Conservation (phyloP, 1,140 invertebrate genomes). For the Zaprionus davidi region DNA sequence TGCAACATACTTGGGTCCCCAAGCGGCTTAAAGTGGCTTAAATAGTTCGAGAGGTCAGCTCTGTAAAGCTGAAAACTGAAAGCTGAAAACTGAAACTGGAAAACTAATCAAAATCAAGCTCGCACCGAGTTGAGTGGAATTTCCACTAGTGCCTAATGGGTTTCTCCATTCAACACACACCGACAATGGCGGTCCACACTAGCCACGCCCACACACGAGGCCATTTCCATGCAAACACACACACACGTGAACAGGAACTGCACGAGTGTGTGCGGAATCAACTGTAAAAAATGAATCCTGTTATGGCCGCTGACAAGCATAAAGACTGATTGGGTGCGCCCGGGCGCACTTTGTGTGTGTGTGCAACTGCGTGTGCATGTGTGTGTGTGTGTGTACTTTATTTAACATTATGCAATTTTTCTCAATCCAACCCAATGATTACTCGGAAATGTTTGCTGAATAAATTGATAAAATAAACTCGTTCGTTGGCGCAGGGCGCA, state of each 20-base stretch:
- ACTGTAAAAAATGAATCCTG: constrained; percentile 34
- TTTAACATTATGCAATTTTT: constrained; percentile 28
- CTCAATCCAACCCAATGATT: constrained; percentile 31
- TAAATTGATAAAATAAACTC: constrained; percentile 70
- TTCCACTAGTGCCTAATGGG: constrained; percentile 5
- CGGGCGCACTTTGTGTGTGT: not conserved
- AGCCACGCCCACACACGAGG: constrained; percentile 2
- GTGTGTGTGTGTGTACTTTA: constrained; percentile 11
- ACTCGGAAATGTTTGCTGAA: constrained; percentile 51
- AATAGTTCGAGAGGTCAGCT: not conserved
- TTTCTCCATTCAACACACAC: constrained; percentile 1
- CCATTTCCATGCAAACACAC: constrained; percentile 5
- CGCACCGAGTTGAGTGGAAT: not conserved
- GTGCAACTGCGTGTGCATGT: constrained; percentile 4
- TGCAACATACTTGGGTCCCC: not conserved
- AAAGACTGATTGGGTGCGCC: constrained; percentile 28
- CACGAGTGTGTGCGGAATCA: constrained; percentile 6
- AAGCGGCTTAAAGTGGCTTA: not conserved
- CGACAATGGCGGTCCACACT: not conserved
- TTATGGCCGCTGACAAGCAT: constrained; percentile 28
- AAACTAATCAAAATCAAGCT: constrained; percentile 6
- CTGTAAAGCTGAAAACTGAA: not conserved
- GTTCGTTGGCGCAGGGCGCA: constrained; percentile 5
- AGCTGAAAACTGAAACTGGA: not conserved
- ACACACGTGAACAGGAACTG: not conserved